Percentiles rank a stretch among this genome's conserved stretches.
Evolutionary conservation across 1,140 invertebrate species (phyloP).

Genomic region (Pseudoatta argentina): DNA sequence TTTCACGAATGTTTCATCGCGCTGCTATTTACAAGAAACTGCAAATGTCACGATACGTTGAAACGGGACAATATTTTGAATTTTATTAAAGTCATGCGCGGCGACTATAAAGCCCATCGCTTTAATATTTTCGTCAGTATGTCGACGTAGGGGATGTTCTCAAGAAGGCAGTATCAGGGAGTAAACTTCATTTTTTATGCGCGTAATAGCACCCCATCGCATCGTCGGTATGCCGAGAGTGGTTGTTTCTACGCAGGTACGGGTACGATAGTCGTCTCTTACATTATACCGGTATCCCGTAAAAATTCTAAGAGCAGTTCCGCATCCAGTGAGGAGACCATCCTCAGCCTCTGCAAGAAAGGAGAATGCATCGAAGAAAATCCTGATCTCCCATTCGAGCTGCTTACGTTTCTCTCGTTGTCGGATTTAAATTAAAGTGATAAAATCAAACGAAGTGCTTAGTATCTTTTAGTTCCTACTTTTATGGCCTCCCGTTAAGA

Average conservation of each 20-base stretch:
- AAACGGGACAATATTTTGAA: constrained; percentile 24
- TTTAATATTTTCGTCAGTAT: constrained; percentile 64
- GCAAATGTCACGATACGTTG: constrained; percentile 5
- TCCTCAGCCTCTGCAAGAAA: constrained; percentile 21
- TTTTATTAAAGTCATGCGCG: constrained; percentile 41
- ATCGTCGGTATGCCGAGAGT: not conserved
- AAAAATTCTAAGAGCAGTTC: constrained; percentile 65
- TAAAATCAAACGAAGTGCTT: not conserved
- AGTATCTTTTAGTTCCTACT: not conserved
- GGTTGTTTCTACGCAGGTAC: not conserved
- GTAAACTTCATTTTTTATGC: constrained; percentile 14
- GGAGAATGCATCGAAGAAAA: not conserved
- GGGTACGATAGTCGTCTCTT: not conserved
- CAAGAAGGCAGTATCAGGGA: constrained; percentile 6
- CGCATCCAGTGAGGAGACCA: constrained; percentile 38
- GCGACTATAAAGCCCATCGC: constrained; percentile 13
- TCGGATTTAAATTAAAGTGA: constrained; percentile 29
- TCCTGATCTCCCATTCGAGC: not conserved
- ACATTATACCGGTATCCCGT: constrained; percentile 36
- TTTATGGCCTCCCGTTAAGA: not conserved
- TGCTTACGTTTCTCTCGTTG: not conserved
- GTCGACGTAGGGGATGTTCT: constrained; percentile 5
- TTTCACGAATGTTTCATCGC: constrained; percentile 12
- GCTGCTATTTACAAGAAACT: not conserved
- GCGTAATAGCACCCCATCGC: constrained; percentile 27